Percentiles rank a stretch among this genome's conserved stretches.
These are phyloP conservation scores for Belgica antarctica DNA, from an alignment of 2,888 invertebrate species.

Conservation along the genomic window DNA sequence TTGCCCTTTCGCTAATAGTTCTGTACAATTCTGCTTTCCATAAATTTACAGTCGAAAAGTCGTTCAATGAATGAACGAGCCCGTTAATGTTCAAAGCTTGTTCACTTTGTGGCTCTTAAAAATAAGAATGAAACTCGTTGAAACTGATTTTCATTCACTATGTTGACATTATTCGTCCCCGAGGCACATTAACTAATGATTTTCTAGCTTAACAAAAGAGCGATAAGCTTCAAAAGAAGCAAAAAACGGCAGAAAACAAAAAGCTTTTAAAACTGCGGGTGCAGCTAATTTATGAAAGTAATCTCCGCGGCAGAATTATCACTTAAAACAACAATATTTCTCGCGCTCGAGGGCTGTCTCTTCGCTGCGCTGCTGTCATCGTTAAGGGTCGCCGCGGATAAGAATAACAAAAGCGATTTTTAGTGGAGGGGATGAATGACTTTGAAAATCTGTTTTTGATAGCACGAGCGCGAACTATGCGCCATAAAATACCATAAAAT, in stretches of 20 bases:
- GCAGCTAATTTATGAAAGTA: slow-evolving; percentile 40
- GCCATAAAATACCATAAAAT: slow-evolving; percentile 8
- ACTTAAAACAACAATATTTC: slow-evolving; percentile 37
- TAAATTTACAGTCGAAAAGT: not conserved
- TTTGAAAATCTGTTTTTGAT: slow-evolving; percentile 35
- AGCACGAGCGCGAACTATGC: not conserved
- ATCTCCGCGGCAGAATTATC: slow-evolving; percentile 33
- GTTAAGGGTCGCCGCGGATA: not conserved
- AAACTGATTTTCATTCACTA: not conserved
- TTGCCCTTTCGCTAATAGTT: too few relatives aligned
- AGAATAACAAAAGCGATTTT: not conserved
- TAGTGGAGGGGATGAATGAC: slow-evolving; percentile 23
- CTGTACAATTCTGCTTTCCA: too few relatives aligned
- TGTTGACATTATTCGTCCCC: not conserved
- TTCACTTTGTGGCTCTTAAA: not conserved
- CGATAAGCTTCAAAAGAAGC: not conserved
- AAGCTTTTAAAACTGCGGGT: slow-evolving; percentile 7
- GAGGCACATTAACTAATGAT: slow-evolving; percentile 23
- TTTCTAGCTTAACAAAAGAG: not conserved
- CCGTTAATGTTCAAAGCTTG: not conserved
- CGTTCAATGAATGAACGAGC: not conserved
- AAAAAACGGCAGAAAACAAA: not conserved
- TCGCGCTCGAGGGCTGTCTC: too few relatives aligned
- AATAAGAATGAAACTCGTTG: too few relatives aligned
- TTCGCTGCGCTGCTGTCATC: not conserved